These are phyloP conservation scores for Amaurobius ferox DNA, from an alignment of 2,888 invertebrate species.

Conservation along the genomic window DNA sequence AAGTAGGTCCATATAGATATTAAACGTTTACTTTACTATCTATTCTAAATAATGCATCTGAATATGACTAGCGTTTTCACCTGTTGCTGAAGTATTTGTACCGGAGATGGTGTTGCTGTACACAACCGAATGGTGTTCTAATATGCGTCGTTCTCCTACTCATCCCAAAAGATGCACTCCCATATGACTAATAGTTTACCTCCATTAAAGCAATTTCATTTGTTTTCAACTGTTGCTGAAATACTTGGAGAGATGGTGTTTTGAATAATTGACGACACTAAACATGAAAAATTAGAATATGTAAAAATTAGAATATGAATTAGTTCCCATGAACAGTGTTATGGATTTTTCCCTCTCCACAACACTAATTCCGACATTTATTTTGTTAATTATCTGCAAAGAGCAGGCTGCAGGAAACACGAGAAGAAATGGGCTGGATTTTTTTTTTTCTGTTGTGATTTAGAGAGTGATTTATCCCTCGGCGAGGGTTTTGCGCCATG, in stretches of 20 bases:
- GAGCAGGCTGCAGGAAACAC: not conserved
- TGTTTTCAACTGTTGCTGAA: not conserved
- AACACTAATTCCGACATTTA: not conserved
- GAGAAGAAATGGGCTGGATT: not conserved
- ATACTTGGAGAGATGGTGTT: not conserved
- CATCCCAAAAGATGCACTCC: too few species aligned
- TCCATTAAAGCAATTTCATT: too few species aligned
- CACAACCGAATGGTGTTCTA: too few species aligned
- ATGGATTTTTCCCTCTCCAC: not conserved
- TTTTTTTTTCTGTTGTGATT: conserved; percentile 1
- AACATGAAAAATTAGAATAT: not conserved
- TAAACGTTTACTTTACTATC: too few species aligned
- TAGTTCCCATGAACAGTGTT: not conserved
- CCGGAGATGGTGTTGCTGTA: too few species aligned
- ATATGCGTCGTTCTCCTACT: too few species aligned
- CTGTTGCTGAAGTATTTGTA: too few species aligned
- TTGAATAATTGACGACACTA: not conserved
- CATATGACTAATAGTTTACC: too few species aligned
- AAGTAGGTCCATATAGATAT: too few species aligned
- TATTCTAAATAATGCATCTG: too few species aligned
- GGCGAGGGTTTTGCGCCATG: not conserved
- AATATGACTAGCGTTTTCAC: too few species aligned
- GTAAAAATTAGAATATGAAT: too few species aligned
- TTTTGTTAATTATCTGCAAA: conserved; percentile 12
- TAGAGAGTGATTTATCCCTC: not conserved